Evolutionary conservation across 1,140 invertebrate species (phyloP).

Genomic region (Drosophila insularis): DNA sequence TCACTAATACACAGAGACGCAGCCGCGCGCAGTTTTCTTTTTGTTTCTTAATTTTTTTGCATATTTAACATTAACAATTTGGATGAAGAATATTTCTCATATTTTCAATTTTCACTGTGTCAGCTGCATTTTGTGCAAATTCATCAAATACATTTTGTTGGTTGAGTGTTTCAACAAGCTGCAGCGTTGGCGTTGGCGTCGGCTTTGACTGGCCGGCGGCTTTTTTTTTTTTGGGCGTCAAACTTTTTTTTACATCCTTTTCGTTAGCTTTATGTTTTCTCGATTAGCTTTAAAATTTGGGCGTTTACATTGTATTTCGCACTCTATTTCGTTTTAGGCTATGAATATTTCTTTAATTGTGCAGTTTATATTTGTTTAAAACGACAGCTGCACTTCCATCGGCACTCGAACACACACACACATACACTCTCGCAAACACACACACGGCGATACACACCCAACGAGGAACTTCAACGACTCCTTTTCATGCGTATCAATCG

Average conservation of each 20-base stretch:
- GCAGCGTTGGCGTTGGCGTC: conserved; percentile 36
- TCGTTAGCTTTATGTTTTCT: conserved; percentile 12
- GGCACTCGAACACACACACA: conserved; percentile 48
- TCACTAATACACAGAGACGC: conserved; percentile 22
- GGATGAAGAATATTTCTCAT: conserved; percentile 39
- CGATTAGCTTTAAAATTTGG: not conserved
- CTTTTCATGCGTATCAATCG: not conserved
- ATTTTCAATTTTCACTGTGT: conserved; percentile 63
- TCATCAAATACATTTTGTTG: conserved; percentile 44
- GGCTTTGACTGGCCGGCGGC: conserved; percentile 64
- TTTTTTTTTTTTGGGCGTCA: conserved; percentile 60
- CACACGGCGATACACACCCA: conserved; percentile 11
- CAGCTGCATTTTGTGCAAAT: conserved; percentile 60
- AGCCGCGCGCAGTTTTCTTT: conserved; percentile 54
- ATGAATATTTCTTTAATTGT: conserved; percentile 24
- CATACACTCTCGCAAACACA: conserved; percentile 39
- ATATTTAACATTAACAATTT: conserved; percentile 60
- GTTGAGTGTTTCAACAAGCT: conserved; percentile 55
- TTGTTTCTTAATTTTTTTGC: conserved; percentile 29
- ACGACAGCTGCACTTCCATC: conserved; percentile 67
- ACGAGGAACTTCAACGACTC: conserved; percentile 1
- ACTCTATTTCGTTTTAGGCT: conserved; percentile 10
- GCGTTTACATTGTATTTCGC: conserved; percentile 14
- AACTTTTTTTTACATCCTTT: conserved; percentile 58
- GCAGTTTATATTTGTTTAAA: conserved; percentile 62